Conservation (phyloP, 2,113 vertebrate genomes). For the Nannobrachium achirus region DNA sequence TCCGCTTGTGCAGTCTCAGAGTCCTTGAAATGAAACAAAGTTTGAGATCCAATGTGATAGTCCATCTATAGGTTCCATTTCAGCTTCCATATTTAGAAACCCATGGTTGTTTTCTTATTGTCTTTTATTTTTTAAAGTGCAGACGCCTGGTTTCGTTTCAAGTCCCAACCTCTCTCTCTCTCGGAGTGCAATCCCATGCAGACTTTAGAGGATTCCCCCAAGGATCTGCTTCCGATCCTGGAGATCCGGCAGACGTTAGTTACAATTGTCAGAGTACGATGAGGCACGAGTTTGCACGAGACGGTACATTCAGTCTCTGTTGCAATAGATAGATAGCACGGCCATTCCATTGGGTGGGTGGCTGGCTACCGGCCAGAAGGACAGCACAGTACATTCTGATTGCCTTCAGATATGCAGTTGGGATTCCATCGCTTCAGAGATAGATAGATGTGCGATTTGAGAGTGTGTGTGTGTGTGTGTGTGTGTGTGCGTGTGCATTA, state of each 20-base stretch:
- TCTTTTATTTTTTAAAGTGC: constrained; percentile 50
- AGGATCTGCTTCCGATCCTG: not conserved
- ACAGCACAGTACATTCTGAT: constrained; percentile 68
- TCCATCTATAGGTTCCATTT: too few species aligned
- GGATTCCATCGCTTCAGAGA: constrained; percentile 29
- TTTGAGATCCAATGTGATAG: too few species aligned
- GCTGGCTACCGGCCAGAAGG: constrained; percentile 36
- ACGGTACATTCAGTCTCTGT: constrained; percentile 52
- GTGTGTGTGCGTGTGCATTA: not conserved
- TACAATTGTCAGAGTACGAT: constrained; percentile 51
- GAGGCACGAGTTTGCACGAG: constrained; percentile 68
- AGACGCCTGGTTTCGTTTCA: constrained; percentile 19
- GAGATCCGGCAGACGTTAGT: constrained; percentile 42
- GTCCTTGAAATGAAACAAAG: not conserved
- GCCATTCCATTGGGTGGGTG: constrained; percentile 22
- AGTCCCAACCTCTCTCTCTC: too few species aligned
- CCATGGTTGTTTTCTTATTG: too few species aligned
- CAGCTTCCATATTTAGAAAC: too few species aligned
- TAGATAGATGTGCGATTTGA: constrained; percentile 32
- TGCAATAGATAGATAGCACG: constrained; percentile 1
- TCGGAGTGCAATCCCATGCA: too few species aligned
- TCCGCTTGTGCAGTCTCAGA: not conserved
- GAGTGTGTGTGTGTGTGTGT: constrained; percentile 33
- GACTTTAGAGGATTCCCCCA: too few species aligned
- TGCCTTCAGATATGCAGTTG: constrained; percentile 30